A percentile compares a stretch with the other conserved stretches of the same genome.
phyloP scores from a whole-genome alignment of 2,888 invertebrate species.

The Erpobdella octoculata region DNA sequence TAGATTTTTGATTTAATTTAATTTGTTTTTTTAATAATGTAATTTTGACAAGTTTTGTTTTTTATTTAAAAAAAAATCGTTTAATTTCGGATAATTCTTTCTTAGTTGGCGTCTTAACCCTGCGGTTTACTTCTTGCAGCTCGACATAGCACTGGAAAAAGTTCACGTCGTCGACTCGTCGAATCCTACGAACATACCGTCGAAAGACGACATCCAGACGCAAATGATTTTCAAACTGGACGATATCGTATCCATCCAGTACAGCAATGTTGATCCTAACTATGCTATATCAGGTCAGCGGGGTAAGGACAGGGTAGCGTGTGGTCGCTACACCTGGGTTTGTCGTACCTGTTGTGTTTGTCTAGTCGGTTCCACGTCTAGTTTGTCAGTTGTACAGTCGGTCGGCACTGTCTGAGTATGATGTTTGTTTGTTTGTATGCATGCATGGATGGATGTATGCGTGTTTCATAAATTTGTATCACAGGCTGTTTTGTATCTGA shows the following conservation, averaged over 20 bases:
- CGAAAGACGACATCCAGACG: conserved; percentile 5
- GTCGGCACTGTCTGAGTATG: neutral
- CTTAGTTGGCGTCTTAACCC: no score
- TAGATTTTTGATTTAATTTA: neutral
- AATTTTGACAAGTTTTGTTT: no score
- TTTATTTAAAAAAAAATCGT: no score
- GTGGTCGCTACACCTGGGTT: no score
- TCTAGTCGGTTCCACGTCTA: no score
- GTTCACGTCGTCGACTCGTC: neutral
- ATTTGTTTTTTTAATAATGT: neutral
- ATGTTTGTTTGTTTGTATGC: neutral
- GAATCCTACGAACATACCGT: conserved; percentile 2
- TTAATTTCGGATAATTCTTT: no score
- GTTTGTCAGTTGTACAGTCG: no score
- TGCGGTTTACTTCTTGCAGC: neutral
- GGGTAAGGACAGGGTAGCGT: neutral
- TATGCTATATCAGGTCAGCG: conserved; percentile 10
- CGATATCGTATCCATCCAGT: neutral
- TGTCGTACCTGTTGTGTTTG: no score
- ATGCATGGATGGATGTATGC: neutral
- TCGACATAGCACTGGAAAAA: conserved; percentile 11
- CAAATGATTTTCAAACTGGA: conserved; percentile 14
- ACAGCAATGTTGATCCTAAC: conserved; percentile 11
- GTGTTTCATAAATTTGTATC: no score
- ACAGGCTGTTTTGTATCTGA: no score